Conservation (phyloP, 2,797 vertebrate species). For the Xyrichtys novacula region DNA sequence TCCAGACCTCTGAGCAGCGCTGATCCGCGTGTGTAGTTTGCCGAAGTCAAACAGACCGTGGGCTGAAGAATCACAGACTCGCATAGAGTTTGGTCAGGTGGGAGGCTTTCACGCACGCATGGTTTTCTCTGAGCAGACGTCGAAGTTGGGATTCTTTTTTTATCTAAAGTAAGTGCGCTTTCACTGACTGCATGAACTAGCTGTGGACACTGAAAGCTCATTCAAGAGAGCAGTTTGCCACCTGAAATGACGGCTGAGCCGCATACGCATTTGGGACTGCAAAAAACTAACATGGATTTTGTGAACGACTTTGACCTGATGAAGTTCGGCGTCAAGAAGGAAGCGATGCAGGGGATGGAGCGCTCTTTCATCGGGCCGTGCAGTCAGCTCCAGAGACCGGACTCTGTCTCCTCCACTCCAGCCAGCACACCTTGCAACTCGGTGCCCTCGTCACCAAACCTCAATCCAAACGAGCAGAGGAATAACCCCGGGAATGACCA, state of each 20-base stretch:
- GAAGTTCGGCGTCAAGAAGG: conserved; percentile 98
- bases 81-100: conserved; percentile 26
- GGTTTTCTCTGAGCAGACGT: conserved; percentile 20
- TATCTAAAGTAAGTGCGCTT: conserved; percentile 24
- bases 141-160: conserved; percentile 67
- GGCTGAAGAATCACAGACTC: conserved; percentile 30
- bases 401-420: conserved; percentile 95
- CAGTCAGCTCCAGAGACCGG: conserved; percentile 92
- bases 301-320: conserved; percentile 96
- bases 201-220: conserved; percentile 56
- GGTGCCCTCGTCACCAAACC: conserved; percentile 95
- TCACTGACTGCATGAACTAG: conserved; percentile 70
- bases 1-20: conserved; percentile 44
- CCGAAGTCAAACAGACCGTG: conserved; percentile 33
- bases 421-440: conserved; percentile 97
- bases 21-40: conserved; percentile 20
- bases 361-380: conserved; percentile 91
- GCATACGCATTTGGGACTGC: conserved; percentile 90
- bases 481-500: conserved; percentile 91
- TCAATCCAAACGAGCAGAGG: conserved; percentile 93
- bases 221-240: conserved; percentile 41
- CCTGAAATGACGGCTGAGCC: conserved; percentile 90
- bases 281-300: conserved; percentile 92
- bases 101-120: conserved; percentile 36
- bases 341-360: conserved; percentile 90